phyloP scores from a whole-genome alignment of 1,140 invertebrate genomes.

The Meloidogyne exigua region DNA sequence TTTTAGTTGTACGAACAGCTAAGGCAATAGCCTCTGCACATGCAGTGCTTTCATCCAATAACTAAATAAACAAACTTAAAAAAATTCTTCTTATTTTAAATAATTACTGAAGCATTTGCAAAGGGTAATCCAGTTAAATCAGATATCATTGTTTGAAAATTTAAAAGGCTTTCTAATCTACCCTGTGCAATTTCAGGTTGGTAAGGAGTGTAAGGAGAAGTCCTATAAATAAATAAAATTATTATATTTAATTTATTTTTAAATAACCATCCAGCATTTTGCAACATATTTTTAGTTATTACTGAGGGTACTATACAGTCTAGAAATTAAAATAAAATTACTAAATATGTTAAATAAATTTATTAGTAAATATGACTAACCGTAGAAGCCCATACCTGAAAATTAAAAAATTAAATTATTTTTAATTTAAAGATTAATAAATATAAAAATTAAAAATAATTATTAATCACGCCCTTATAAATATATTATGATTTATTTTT shows the following conservation, averaged over 20 bases:
- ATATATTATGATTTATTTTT: no score
- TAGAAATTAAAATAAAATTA: neutral
- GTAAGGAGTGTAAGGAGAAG: constrained; percentile 70
- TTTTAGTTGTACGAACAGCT: constrained; percentile 70
- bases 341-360: constrained; percentile 10
- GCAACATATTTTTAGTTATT: constrained; percentile 93
- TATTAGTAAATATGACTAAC: constrained; percentile 69
- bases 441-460: neutral
- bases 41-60: constrained; percentile 93
- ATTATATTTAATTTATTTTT: constrained; percentile 9
- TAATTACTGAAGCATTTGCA: constrained; percentile 77
- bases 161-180: constrained; percentile 86
- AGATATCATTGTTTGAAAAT: constrained; percentile 95
- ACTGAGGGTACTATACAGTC: constrained; percentile 79
- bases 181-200: constrained; percentile 90
- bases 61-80: constrained; percentile 79
- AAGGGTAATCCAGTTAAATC: constrained; percentile 91
- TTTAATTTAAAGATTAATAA: neutral
- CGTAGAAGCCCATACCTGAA: constrained; percentile 85
- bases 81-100: constrained; percentile 77
- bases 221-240: constrained; percentile 21
- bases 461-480: no score
- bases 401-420: constrained; percentile 6
- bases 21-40: constrained; percentile 92
- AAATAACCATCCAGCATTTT: constrained; percentile 92